A percentile compares a stretch with the other conserved stretches of the same genome.
Conservation (phyloP, 2,113 vertebrate genomes). For the Mastomys natalensis region DNA sequence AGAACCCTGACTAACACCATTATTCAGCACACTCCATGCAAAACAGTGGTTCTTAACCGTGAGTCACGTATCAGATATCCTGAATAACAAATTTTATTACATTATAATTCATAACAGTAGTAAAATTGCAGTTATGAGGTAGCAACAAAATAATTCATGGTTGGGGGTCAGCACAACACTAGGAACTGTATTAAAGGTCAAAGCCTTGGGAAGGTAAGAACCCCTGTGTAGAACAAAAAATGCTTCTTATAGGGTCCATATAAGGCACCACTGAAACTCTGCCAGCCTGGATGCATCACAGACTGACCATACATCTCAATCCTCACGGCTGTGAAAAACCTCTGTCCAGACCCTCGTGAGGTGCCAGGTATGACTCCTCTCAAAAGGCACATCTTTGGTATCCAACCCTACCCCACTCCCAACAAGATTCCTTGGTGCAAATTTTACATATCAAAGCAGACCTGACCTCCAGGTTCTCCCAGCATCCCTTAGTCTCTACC, state of each 20-base stretch:
- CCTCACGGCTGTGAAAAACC: not conserved
- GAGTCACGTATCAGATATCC: not conserved
- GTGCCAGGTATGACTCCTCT: not conserved
- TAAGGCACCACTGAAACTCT: not conserved
- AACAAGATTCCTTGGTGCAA: too few relatives aligned
- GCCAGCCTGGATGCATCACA: too few relatives aligned
- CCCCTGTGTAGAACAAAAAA: not conserved
- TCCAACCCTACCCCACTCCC: too few relatives aligned
- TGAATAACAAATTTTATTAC: not conserved
- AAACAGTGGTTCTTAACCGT: not conserved
- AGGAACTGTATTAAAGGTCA: not conserved
- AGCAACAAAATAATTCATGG: not conserved
- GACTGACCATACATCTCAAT: not conserved
- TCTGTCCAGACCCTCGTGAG: not conserved
- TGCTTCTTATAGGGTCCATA: not conserved
- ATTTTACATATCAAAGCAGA: too few relatives aligned
- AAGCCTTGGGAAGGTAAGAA: not conserved
- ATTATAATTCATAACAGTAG: not conserved
- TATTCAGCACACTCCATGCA: not conserved
- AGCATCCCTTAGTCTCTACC: too few relatives aligned
- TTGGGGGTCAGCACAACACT: not conserved
- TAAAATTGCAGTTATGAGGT: not conserved
- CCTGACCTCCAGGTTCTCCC: too few relatives aligned
- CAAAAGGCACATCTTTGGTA: not conserved
- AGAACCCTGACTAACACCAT: not conserved